Evolutionary conservation across 2,797 vertebrate genomes (phyloP), one percentile per base, ranked within the genome.

Genomic region (Cheracebus regulus): DNA sequence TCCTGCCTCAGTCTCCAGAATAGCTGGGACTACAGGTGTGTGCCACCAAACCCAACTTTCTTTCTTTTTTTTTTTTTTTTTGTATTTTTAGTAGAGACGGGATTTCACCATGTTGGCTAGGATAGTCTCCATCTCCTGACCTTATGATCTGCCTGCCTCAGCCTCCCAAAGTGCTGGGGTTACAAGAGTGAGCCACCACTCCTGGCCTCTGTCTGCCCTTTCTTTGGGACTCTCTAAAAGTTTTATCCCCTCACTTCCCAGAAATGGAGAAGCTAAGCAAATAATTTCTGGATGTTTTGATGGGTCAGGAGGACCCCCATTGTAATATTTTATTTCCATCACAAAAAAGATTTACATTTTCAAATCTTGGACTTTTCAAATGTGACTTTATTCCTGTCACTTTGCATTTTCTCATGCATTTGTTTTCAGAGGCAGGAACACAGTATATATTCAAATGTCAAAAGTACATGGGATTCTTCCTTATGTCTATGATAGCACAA

Each of bases 341-440:
- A 30, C 20, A 7, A 83, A 89, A 89, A 81, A 20, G 48, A 92
- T 44, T 83, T 78, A 11, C 14, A 39, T 55, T 92, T 95, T 94
- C 30, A 88, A 84, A 41, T 2, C 82, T 93, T 90, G 85, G 22
- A 80, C 90, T 95, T 93, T 97, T 30, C 36, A 6, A 58, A 14
- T 15, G 17, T 87, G 91, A 67, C 73, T 95, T 85, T 55, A 22
- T 79, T 92, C 44, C 24, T 79, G 64, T 52, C 73, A 61, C 24
- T 92, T 80, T 85, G 73, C 78, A 72, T 81, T 15, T 80, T 80
- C 3, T 61, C 19, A 48, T 48, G 57, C 36, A 55, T 89, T 84
- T 41, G 44, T 86, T 72, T 96, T 72, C 84, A 26, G 52, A 92
- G 44, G 46, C 50, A 76, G 33, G 89, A 97, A 64, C 50, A 78